A percentile compares a stretch with the other conserved stretches of the same genome.
These are phyloP conservation scores for Dicycla oo DNA, from an alignment of 2,888 invertebrate species.

Conservation along the genomic window DNA sequence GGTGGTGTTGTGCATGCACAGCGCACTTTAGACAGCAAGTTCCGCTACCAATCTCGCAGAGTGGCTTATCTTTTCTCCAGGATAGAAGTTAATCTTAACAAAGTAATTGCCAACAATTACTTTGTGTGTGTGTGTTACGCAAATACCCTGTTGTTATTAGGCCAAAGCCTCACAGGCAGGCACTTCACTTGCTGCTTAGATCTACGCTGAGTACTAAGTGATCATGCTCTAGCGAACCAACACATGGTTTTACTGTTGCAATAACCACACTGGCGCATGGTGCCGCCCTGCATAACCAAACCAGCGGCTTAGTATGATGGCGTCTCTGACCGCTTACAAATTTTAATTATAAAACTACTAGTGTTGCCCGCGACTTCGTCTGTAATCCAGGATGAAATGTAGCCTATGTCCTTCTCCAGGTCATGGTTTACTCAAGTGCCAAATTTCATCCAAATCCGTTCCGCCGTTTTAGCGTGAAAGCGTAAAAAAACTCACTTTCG, in stretches of 20 bases:
- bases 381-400: too few species aligned
- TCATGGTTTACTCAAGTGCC: too few species aligned
- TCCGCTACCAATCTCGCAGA: not conserved
- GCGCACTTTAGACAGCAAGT: not conserved
- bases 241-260: not conserved
- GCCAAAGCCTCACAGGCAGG: not conserved
- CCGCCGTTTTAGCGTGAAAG: too few species aligned
- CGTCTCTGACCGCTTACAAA: not conserved
- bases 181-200: not conserved
- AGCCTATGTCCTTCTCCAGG: too few species aligned
- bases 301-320: not conserved
- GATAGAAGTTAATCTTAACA: not conserved
- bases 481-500: too few species aligned
- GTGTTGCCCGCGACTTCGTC: too few species aligned
- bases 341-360: not conserved
- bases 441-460: too few species aligned
- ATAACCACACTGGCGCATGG: not conserved
- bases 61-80: not conserved
- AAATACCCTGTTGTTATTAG: not conserved
- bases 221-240: not conserved
- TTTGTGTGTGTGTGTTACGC: not conserved
- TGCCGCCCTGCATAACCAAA: too few species aligned
- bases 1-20: too few species aligned
- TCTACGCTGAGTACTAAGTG: not conserved
- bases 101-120: not conserved